Evolutionary conservation across 2,888 invertebrate genomes (phyloP).

Genomic region (Drosophila gaucha): DNA sequence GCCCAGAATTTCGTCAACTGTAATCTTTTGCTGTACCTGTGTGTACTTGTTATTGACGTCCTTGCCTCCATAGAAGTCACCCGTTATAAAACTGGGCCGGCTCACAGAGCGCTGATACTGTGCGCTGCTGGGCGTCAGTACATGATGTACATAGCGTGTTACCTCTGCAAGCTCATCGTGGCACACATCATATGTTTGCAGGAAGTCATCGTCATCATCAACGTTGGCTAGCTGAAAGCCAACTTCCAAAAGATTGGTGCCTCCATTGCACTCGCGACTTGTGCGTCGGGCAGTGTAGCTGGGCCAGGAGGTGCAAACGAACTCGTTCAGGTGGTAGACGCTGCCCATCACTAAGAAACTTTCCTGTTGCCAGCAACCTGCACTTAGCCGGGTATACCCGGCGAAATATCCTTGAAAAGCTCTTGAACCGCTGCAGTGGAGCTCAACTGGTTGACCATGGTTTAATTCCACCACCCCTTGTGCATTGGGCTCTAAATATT

Average conservation of each 20-base stretch:
- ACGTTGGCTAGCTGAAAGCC: slow-evolving; percentile 78
- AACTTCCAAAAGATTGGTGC: slow-evolving; percentile 80
- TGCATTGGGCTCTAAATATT: slow-evolving; percentile 58
- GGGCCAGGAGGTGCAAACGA: slow-evolving; percentile 82
- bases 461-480: slow-evolving; percentile 58
- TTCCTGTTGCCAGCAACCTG: slow-evolving; percentile 72
- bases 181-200: slow-evolving; percentile 84
- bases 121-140: slow-evolving; percentile 83
- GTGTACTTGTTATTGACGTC: slow-evolving; percentile 82
- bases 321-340: slow-evolving; percentile 71
- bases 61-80: slow-evolving; percentile 81
- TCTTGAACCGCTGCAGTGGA: slow-evolving; percentile 56
- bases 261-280: slow-evolving; percentile 74
- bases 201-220: slow-evolving; percentile 62
- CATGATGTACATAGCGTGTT: slow-evolving; percentile 84
- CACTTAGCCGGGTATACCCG: slow-evolving; percentile 58
- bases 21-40: slow-evolving; percentile 80
- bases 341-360: slow-evolving; percentile 68
- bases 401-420: slow-evolving; percentile 53
- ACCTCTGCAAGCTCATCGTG: slow-evolving; percentile 81
- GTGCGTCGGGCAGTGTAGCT: slow-evolving; percentile 75
- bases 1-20: slow-evolving; percentile 82
- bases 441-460: slow-evolving; percentile 54
- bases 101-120: slow-evolving; percentile 84
- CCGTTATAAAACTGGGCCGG: slow-evolving; percentile 80